These are phyloP conservation scores for Rhea americana DNA, from an alignment of 2,113 vertebrate genomes.

Conservation along the genomic window DNA sequence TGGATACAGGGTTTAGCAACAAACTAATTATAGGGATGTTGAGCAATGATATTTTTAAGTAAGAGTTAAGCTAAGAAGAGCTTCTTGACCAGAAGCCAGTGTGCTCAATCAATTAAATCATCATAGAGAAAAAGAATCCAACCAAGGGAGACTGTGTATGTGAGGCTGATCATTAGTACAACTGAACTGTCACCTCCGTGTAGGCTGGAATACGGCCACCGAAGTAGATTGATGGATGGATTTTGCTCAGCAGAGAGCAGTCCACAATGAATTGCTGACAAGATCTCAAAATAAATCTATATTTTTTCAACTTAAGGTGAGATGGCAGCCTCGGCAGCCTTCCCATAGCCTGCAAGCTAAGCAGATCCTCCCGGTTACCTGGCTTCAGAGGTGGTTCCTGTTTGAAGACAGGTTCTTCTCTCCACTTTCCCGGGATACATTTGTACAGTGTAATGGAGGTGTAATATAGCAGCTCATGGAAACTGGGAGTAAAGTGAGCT, in stretches of 20 bases:
- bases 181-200: conserved; percentile 49
- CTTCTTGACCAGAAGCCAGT: conserved; percentile 49
- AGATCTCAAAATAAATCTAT: conserved; percentile 55
- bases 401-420: neutral
- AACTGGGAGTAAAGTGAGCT: neutral
- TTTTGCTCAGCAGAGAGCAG: conserved; percentile 35
- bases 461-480: neutral
- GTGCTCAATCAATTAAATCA: conserved; percentile 67
- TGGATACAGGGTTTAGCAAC: conserved; percentile 42
- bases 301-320: conserved; percentile 14
- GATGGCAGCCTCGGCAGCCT: conserved; percentile 39
- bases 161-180: conserved; percentile 26
- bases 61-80: conserved; percentile 62
- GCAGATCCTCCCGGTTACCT: neutral
- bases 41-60: conserved; percentile 12
- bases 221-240: conserved; percentile 45
- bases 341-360: neutral
- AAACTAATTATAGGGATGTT: conserved; percentile 61
- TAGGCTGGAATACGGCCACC: conserved; percentile 28
- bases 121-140: conserved; percentile 45
- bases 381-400: neutral
- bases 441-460: neutral
- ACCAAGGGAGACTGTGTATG: neutral
- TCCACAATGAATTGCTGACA: conserved; percentile 50
- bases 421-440: neutral